These are phyloP conservation scores for Sinella curviseta DNA, from an alignment of 1,140 invertebrate species.

Conservation along the genomic window DNA sequence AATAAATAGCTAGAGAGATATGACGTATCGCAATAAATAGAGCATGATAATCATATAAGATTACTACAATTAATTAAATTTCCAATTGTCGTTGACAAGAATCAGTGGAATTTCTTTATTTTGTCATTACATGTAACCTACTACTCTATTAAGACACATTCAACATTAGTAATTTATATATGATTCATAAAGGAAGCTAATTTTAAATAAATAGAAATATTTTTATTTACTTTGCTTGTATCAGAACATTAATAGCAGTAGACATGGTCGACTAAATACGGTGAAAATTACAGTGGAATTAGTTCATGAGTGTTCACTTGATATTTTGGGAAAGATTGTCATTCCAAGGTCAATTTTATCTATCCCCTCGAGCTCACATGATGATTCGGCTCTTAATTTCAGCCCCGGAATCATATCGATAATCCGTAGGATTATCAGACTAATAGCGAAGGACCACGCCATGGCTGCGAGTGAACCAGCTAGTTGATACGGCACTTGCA, in stretches of 20 bases:
- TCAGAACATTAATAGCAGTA: background rate
- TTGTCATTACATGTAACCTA: too few relatives aligned
- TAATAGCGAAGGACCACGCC: background rate
- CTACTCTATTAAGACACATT: too few relatives aligned
- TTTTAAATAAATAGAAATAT: background rate
- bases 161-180: too few relatives aligned
- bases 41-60: too few relatives aligned
- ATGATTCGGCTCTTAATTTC: background rate
- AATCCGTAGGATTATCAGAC: background rate
- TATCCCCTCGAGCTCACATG: background rate
- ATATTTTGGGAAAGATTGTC: background rate
- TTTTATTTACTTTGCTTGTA: background rate
- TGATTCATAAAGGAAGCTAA: too few relatives aligned
- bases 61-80: too few relatives aligned
- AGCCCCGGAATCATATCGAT: background rate
- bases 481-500: constrained; percentile 7
- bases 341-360: constrained; percentile 10
- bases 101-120: too few relatives aligned
- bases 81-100: too few relatives aligned
- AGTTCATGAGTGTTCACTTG: background rate
- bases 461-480: constrained; percentile 1
- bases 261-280: too few relatives aligned
- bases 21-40: too few relatives aligned
- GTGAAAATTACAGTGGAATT: background rate
- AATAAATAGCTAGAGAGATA: too few relatives aligned